These are phyloP conservation scores for Pemphredon lugubris DNA, from an alignment of 2,888 invertebrate genomes.

Conservation along the genomic window DNA sequence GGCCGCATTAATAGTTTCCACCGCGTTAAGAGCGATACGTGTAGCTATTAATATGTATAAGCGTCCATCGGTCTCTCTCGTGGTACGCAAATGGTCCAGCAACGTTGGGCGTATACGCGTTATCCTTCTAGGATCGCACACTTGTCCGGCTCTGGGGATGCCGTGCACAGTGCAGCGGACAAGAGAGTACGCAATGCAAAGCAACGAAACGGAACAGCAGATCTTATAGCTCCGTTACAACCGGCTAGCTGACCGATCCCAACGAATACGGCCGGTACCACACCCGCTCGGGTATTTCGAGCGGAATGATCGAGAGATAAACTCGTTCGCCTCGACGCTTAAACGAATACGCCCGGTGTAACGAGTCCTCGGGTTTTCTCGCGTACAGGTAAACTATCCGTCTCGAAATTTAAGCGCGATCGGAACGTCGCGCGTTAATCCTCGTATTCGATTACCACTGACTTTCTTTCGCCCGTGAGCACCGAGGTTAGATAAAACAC, in stretches of 20 bases:
- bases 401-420: constrained; percentile 39
- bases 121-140: constrained; percentile 64
- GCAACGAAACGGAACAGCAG: constrained; percentile 68
- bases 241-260: constrained; percentile 68
- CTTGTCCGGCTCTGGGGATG: constrained; percentile 56
- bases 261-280: constrained; percentile 66
- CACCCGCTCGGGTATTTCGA: constrained; percentile 69
- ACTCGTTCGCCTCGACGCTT: constrained; percentile 53
- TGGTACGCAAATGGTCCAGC: constrained; percentile 55
- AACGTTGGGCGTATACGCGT: constrained; percentile 44
- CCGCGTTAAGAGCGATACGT: constrained; percentile 24
- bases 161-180: constrained; percentile 24
- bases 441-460: too few species aligned
- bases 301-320: constrained; percentile 69
- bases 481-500: too few species aligned
- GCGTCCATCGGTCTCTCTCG: constrained; percentile 46
- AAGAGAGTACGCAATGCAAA: constrained; percentile 63
- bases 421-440: not conserved
- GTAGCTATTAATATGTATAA: constrained; percentile 53
- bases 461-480: too few species aligned
- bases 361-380: constrained; percentile 52
- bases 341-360: constrained; percentile 51
- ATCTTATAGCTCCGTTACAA: constrained; percentile 69
- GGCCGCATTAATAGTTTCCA: too few species aligned
- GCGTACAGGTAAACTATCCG: constrained; percentile 47